Evolutionary conservation across 1,140 invertebrate species (phyloP), one percentile per base, ranked within the genome.

Genomic region (Bathynomus jamesi): DNA sequence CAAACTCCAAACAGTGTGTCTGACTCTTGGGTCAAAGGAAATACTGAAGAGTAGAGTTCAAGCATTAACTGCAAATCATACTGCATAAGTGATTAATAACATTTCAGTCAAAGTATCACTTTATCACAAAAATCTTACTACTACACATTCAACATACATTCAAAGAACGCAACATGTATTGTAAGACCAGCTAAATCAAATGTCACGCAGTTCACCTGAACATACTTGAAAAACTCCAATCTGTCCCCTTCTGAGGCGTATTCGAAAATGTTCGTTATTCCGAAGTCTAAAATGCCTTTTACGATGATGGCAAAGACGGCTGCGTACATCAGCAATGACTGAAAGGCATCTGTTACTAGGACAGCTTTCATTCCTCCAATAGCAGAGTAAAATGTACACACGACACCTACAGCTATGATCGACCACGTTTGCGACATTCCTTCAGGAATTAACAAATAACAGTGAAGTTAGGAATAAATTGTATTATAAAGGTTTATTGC

Each of bases 321-420:
- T 21, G 81, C 85, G 80, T 90, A 92, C 91, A 93, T 93, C 5
- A 93, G 83, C 2, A 90, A 28, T 2, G 88, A 89, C 84, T 87
- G 91, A 79, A 94, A 93, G 0, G 93, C 87, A 81, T 95, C 93
- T 0, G 92, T 94, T 79, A 91, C 86, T n/a, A 95, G 82, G 0
- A 95, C 92, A 24, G 93, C 92, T 80, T 94, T 94, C 82, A 95
- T 93, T 21, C 93, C 93, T 31, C 93, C 93, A 80, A 94, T 84
- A 8, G 89, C 89, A 0, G 91, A 92, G 79, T 95, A 95, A 79
- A 94, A 90, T 7, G 91, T 91, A 80, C 92, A 94, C 1, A 92
- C 88, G 0, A 89, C 32, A 21, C 91, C 93, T 28, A 96, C 89
- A 5, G 88, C 85, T 32, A 95, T 79, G 67, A 97, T 93, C 5